Evolutionary conservation across 2,888 invertebrate species (phyloP), one percentile per base, ranked within the genome.

Genomic region (Balanococcus diminutus): DNA sequence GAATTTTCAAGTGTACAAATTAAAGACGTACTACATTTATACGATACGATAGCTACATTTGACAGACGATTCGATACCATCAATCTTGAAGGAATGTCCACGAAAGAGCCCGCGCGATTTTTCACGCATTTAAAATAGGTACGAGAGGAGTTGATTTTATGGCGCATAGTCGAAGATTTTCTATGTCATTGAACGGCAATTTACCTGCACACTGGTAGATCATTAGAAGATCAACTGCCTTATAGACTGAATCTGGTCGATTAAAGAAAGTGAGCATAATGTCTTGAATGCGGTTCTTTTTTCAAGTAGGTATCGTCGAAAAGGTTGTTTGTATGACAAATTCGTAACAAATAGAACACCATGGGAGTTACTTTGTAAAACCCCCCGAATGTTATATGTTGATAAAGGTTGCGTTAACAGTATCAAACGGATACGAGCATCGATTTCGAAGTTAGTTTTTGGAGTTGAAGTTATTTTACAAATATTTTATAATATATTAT

Each of bases 291-390:
- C 75, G 75, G 36, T 51, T 56, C 32, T 56, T 82, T 32, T n/a
- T 82, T 28, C 11, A 82, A 25, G 28, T 14, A 81, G 28, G 25
- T 28, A 31, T 42, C 51, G 2, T 32, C 82, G 82, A 82, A 82
- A 82, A 79, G 82, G 82, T 82, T 79, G 75, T 79, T 79, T 82
- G 82, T 56, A 56, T 75, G 85, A 85, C 85, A 85, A 85, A 85
- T 85, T 85, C 85, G 79, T 25, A 85, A 85, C 85, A 79, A 85
- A 85, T 85, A 72, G 51, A 85, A 72, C 85, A 79, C 85, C 85
- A 28, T 85, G 75, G 79, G 79, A 75, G 85, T 32, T 42, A 46
- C 31, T 28, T 31, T 79, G 11, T 56, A 56, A 56, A 82, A 56
- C n/a, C 67, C 67, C 67, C 16, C 16, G 25, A 67, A 67, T 56